Evolutionary conservation across 2,888 invertebrate species (phyloP).

Genomic region (Tanytarsus gracilentus): DNA sequence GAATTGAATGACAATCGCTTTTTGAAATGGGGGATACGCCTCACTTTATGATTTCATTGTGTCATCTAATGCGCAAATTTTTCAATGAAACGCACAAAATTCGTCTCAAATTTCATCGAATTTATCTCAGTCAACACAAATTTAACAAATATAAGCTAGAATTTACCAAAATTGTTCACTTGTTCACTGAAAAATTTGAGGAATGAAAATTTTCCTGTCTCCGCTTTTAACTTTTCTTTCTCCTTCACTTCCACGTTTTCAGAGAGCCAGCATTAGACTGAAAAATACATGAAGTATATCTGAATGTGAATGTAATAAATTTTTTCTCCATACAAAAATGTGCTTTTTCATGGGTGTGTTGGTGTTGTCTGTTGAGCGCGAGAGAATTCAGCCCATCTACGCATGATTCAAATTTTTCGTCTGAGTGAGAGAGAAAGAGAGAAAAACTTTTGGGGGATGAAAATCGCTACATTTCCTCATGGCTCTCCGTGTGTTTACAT

Average conservation of each 20-base stretch:
- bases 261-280: conserved; percentile 20
- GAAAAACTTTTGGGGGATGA: neutral
- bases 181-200: neutral
- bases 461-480: conserved; percentile 5
- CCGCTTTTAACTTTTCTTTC: neutral
- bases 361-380: neutral
- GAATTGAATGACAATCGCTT: neutral
- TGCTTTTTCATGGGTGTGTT: conserved; percentile 15
- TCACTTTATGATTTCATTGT: conserved; percentile 5
- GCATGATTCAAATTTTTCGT: conserved; percentile 16
- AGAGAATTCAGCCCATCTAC: conserved; percentile 13
- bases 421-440: neutral
- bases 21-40: neutral
- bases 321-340: conserved; percentile 16
- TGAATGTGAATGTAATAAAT: conserved; percentile 21
- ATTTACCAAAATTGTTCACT: conserved; percentile 12
- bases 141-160: too few species aligned
- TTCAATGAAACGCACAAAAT: conserved; percentile 2
- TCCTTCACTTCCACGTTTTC: conserved; percentile 18
- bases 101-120: neutral
- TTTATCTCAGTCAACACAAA: neutral
- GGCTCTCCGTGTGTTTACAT: conserved; percentile 5
- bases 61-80: neutral
- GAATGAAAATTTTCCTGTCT: neutral
- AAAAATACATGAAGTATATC: conserved; percentile 16